Conservation (phyloP, 2,888 invertebrate genomes). For the Drosophila differens region DNA sequence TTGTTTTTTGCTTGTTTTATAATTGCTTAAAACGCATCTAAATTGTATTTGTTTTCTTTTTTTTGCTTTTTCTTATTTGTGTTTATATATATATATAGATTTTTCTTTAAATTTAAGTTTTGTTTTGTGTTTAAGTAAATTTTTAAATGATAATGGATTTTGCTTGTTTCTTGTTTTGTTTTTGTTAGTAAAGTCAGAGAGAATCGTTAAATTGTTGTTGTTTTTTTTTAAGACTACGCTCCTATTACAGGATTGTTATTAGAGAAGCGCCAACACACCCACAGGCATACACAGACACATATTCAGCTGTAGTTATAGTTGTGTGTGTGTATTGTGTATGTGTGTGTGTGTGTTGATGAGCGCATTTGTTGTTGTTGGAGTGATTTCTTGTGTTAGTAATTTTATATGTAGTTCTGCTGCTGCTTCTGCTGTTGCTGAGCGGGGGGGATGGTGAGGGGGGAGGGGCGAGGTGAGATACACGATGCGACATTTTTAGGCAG, state of each 20-base stretch:
- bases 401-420: slow-evolving; percentile 66
- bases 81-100: slow-evolving; percentile 56
- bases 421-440: slow-evolving; percentile 57
- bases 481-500: slow-evolving; percentile 83
- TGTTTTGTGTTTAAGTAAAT: slow-evolving; percentile 67
- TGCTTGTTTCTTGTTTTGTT: slow-evolving; percentile 40
- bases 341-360: slow-evolving; percentile 20
- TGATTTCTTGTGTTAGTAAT: slow-evolving; percentile 66
- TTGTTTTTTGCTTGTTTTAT: slow-evolving; percentile 28
- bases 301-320: slow-evolving; percentile 4
- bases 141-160: slow-evolving; percentile 79
- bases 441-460: slow-evolving; percentile 9
- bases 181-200: slow-evolving; percentile 69
- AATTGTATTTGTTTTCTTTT: slow-evolving; percentile 55
- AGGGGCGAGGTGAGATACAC: slow-evolving; percentile 8
- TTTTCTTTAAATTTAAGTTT: slow-evolving; percentile 74
- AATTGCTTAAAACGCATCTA: slow-evolving; percentile 70
- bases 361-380: slow-evolving; percentile 36
- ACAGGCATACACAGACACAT: slow-evolving; percentile 26
- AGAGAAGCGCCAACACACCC: slow-evolving; percentile 43
- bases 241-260: slow-evolving; percentile 72
- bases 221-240: slow-evolving; percentile 66
- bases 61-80: slow-evolving; percentile 17
- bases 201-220: slow-evolving; percentile 51
- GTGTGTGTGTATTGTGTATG: slow-evolving; percentile 4